These are phyloP conservation scores for Agonopterix arenella DNA, from an alignment of 2,888 invertebrate species.

Conservation along the genomic window DNA sequence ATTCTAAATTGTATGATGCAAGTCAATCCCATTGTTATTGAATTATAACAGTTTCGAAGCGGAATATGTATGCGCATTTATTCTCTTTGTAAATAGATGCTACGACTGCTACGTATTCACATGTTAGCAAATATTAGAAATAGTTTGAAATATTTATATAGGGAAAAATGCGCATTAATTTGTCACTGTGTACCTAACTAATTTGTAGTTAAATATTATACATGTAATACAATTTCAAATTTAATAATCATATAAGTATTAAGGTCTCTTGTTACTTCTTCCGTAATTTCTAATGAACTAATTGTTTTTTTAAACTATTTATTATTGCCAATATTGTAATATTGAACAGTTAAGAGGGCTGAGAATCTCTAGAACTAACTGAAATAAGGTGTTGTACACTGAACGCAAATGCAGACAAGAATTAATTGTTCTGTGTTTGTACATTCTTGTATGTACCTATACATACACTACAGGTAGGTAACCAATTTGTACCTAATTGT, in stretches of 20 bases:
- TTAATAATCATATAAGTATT: conserved; percentile 19
- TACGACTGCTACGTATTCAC: background rate
- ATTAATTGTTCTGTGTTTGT: too few species aligned
- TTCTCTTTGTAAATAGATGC: background rate
- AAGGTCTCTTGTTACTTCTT: conserved; percentile 14
- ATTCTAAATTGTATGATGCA: conserved; percentile 1
- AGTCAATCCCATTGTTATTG: background rate
- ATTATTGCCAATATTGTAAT: background rate
- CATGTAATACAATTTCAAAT: conserved; percentile 16
- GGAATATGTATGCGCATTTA: background rate
- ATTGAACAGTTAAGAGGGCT: background rate
- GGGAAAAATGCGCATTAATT: conserved; percentile 18
- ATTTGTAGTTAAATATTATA: conserved; percentile 6
- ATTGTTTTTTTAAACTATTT: background rate
- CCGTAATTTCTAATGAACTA: background rate
- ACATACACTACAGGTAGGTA: too few species aligned
- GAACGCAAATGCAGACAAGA: too few species aligned
- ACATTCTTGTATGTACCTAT: too few species aligned
- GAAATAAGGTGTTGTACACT: too few species aligned
- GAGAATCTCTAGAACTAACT: background rate
- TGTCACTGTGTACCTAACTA: conserved; percentile 45
- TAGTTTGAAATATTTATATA: conserved; percentile 7
- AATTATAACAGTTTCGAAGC: background rate
- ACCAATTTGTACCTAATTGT: too few species aligned
- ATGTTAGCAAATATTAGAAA: background rate